Evolutionary conservation across 1,140 invertebrate species (phyloP).

Genomic region (Pseudomyrmex dendroicus): DNA sequence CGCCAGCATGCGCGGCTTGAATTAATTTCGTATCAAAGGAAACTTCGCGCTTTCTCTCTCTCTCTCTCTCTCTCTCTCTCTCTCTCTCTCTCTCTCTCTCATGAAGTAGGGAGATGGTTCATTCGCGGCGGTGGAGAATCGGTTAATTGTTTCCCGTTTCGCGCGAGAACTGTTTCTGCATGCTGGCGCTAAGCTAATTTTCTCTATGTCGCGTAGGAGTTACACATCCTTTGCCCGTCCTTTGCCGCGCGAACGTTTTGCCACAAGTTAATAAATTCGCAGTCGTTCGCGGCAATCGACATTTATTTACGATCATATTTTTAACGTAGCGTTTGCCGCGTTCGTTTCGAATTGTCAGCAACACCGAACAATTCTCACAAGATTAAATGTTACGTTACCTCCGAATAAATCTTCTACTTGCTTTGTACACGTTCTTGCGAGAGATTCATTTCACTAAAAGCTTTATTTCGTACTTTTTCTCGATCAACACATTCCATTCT

Average conservation of each 20-base stretch:
- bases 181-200: conserved; percentile 54
- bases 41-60: background rate
- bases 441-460: conserved; percentile 9
- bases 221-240: no score
- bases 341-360: background rate
- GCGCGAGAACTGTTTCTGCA: conserved; percentile 46
- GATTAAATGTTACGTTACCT: conserved; percentile 26
- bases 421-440: background rate
- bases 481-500: background rate
- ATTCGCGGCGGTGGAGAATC: conserved; percentile 29
- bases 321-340: background rate
- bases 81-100: no score
- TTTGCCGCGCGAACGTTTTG: conserved; percentile 6
- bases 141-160: conserved; percentile 63
- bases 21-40: conserved; percentile 18
- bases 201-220: conserved; percentile 57
- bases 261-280: conserved; percentile 52
- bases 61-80: no score
- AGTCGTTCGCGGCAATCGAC: conserved; percentile 23
- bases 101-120: conserved; percentile 9
- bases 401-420: background rate
- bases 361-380: conserved; percentile 9
- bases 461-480: conserved; percentile 4
- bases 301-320: conserved; percentile 46
- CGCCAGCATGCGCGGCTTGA: background rate